These are phyloP conservation scores for Listronotus bonariensis DNA, from an alignment of 1,140 invertebrate genomes.

Conservation along the genomic window DNA sequence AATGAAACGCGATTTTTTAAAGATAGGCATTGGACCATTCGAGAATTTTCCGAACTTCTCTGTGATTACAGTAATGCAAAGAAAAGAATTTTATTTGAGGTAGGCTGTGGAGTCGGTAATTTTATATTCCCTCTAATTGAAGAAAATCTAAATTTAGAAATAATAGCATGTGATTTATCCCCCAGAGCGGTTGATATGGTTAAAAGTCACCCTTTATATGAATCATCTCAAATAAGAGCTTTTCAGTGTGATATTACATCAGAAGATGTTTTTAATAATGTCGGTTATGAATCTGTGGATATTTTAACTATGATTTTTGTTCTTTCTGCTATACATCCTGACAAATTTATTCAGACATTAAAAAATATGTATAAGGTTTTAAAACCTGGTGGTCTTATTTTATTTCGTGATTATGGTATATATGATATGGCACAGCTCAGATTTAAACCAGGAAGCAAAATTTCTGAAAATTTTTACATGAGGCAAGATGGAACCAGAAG, in stretches of 20 bases:
- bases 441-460: constrained; percentile 91
- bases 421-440: constrained; percentile 97
- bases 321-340: constrained; percentile 89
- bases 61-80: constrained; percentile 48
- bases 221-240: constrained; percentile 68
- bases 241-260: constrained; percentile 77
- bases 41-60: constrained; percentile 88
- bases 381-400: constrained; percentile 78
- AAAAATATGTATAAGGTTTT: constrained; percentile 72
- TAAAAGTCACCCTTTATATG: constrained; percentile 69
- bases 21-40: constrained; percentile 95
- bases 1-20: constrained; percentile 93
- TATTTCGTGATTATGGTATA: constrained; percentile 97
- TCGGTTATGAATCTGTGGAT: constrained; percentile 69
- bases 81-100: constrained; percentile 71
- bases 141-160: constrained; percentile 72
- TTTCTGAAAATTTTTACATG: constrained; percentile 93
- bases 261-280: constrained; percentile 63
- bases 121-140: constrained; percentile 91
- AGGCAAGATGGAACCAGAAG: constrained; percentile 95
- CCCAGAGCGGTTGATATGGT: constrained; percentile 87
- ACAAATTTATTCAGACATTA: constrained; percentile 75
- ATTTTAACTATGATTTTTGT: constrained; percentile 95
- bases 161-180: constrained; percentile 95
- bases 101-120: constrained; percentile 98